Evolutionary conservation across 2,113 vertebrate species (phyloP).

Genomic region (Aphyosemion australe): DNA sequence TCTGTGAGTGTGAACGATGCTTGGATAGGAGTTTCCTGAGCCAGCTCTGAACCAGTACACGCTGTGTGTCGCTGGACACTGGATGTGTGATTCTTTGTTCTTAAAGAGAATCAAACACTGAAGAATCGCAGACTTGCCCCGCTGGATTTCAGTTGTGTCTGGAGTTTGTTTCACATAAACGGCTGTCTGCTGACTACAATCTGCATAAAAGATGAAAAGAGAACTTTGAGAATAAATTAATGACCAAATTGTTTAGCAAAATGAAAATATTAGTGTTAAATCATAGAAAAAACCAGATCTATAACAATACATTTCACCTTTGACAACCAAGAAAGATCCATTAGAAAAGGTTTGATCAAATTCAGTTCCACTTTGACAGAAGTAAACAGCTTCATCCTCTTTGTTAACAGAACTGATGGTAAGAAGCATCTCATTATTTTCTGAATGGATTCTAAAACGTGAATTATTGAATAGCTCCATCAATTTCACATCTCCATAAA

Average conservation of each 20-base stretch:
- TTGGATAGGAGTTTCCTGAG: conserved; percentile 15
- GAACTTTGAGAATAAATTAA: too few relatives aligned
- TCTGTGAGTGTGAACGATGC: conserved; percentile 26
- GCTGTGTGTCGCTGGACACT: conserved; percentile 23
- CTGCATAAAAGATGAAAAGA: conserved; percentile 5
- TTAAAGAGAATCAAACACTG: conserved; percentile 48
- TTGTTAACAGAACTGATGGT: conserved; percentile 22
- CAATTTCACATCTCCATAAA: accelerated
- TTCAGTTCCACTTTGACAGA: neutral
- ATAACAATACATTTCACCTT: conserved; percentile 2
- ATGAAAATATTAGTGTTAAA: neutral
- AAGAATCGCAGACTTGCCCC: conserved; percentile 28
- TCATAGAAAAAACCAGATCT: too few relatives aligned
- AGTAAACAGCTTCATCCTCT: conserved; percentile 41
- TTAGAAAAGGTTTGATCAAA: neutral
- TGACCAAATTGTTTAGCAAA: neutral
- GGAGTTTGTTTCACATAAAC: conserved; percentile 34
- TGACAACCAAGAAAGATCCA: conserved; percentile 18
- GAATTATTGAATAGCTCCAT: neutral
- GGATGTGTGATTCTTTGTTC: neutral
- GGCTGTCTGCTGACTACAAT: neutral
- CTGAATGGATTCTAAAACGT: neutral
- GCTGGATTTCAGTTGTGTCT: conserved; percentile 2
- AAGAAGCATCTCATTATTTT: neutral
- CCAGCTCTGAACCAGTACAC: conserved; percentile 48